A percentile compares a stretch with the other conserved stretches of the same genome.
Evolutionary conservation across 2,888 invertebrate species (phyloP).

Genomic region (Troides aeacus): DNA sequence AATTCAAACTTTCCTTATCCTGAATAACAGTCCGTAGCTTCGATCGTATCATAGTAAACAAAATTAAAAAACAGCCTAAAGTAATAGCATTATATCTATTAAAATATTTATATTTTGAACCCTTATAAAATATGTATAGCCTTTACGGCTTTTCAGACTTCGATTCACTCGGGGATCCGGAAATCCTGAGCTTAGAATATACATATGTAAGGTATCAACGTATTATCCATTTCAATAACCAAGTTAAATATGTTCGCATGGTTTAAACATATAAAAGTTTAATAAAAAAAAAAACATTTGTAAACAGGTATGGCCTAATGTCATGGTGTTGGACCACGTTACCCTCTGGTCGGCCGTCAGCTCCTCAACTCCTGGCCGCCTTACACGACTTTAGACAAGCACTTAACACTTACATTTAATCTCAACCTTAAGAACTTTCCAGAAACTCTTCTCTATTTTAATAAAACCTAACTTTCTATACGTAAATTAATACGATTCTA

Average conservation of each 20-base stretch:
- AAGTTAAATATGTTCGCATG: background rate
- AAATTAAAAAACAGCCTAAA: too few relatives aligned
- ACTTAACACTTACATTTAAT: constrained; percentile 83
- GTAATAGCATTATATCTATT: too few relatives aligned
- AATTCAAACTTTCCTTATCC: too few relatives aligned
- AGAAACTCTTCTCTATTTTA: constrained; percentile 18
- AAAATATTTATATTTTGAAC: too few relatives aligned
- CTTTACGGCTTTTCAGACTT: background rate
- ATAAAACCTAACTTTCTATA: constrained; percentile 8
- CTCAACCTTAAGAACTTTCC: constrained; percentile 8
- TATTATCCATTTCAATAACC: background rate
- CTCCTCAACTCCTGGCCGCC: constrained; percentile 85
- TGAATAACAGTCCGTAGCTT: too few relatives aligned
- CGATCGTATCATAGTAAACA: too few relatives aligned
- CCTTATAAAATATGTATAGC: background rate
- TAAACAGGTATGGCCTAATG: constrained; percentile 84
- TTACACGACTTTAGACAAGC: constrained; percentile 87
- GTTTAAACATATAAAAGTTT: background rate
- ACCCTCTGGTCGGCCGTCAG: constrained; percentile 83
- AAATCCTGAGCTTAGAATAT: too few relatives aligned
- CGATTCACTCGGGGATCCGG: background rate
- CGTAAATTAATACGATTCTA: constrained; percentile 10
- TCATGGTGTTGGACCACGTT: constrained; percentile 86
- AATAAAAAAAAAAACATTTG: constrained; percentile 9
- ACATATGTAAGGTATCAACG: too few relatives aligned